Base-by-base conservation (phyloP, 2,888 invertebrate genomes). In the Aporophyla nigra region DNA sequence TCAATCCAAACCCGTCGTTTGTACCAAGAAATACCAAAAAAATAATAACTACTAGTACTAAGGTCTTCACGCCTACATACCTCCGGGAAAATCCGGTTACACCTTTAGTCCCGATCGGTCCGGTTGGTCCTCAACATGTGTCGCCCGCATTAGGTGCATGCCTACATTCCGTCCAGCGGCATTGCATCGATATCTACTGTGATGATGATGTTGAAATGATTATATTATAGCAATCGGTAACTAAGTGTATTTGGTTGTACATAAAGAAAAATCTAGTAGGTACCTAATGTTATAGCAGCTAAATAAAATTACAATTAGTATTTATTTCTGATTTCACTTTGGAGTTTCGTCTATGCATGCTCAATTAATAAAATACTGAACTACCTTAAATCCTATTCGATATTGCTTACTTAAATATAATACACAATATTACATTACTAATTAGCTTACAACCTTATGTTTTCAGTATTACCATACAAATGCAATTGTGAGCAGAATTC, bases 151-250 rank as follows among this genome's bases (percentile, higher is more conserved):
- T 7, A 33, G 33, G 33, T 33, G 27, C 49, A 5, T 27, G 49
- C 49, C 27, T 7, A 27, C 49, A 49, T 7, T 19, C 21, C 49
- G 4, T 65, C 24, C 24, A 27, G 14, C 27, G 27, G 27, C 21
- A 3, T 6, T 27, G 58, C 46, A 21, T 46, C n/a, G 10, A 58
- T 33, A 6, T 33, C 33, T 49, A 33, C 27, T 27, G 16, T n/a
- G 56, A 19, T 56, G 46, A 46, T 72, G 27, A 56, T 56, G 46
- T n/a, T 66, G 14, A 46, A 65, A 24, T 27, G 10, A 58, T 40
- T 10, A 59, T 5, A 33, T 19, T 67, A 49, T 21, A 69, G 49
- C 10, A 73, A 73, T 21, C 69, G 58, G 73, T 73, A 69, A 73
- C 58, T 51, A 49, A 51, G 16, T 43, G 1, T 49, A 49, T 73